Base-by-base conservation (phyloP, 2,888 invertebrate genomes). In the Terebella lapidaria region DNA sequence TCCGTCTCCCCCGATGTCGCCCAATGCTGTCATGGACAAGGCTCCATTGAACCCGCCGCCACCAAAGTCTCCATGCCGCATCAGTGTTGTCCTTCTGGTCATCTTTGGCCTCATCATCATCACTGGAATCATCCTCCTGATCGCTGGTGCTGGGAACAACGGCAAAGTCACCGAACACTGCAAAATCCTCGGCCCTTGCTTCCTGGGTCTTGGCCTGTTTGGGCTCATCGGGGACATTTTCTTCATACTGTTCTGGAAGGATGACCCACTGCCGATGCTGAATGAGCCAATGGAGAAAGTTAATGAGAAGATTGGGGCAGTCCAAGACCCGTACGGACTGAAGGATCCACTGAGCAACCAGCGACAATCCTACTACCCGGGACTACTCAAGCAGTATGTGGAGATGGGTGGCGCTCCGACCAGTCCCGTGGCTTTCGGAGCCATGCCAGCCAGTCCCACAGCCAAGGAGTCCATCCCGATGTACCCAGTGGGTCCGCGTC, bases 221-320 rank as follows among this genome's bases (percentile, higher is more conserved):
- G 55, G 20, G 5, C n/a, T 55, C 4, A 22, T 55, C 20, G 55
- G 55, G 15, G 10, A 35, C 20, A 18, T 28, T 20, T 55, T 35
- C 35, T 55, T 55, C 55, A 35, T 26, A 10, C 26, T 29, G 3
- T 55, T 30, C 24, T 55, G 55, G 55, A 30, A 35, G 5, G 55
- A 55, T 3, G 35, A 55, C 24, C 55, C 55, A 5, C 29, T 55
- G 30, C 55, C 55, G 15, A 5, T 5, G 5, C 49, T 49, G 5
- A 49, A 22, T 24, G 18, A 10, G n/a, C 22, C 5, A 15, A 10
- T 49, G 49, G 49, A 10, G 10, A 49, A 49, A 22, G 22, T 49
- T 5, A 49, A 49, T 24, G 15, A 5, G 49, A 49, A 49, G 24
- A 49, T 49, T 22, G 49, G 49, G 22, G 49, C 18, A 15, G 49